A percentile compares a stretch with the other conserved stretches of the same genome.
These are phyloP conservation scores for Limnephilus lunatus DNA, from an alignment of 2,888 invertebrate species.

Conservation along the genomic window DNA sequence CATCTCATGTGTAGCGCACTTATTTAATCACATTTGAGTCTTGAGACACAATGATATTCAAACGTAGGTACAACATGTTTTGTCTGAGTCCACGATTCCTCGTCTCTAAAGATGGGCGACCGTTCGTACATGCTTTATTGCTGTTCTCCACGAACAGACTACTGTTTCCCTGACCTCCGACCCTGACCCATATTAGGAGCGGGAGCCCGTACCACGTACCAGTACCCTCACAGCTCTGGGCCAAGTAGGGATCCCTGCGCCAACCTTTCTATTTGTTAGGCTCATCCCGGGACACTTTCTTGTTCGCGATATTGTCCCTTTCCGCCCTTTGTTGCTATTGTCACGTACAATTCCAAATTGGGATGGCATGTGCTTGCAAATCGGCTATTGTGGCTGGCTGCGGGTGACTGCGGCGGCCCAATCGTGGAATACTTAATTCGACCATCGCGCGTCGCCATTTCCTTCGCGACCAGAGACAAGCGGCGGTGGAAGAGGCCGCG, in stretches of 20 bases:
- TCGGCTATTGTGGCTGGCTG: conserved; percentile 51
- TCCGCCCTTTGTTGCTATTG: conserved; percentile 55
- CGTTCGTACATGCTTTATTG: background rate
- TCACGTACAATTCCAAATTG: conserved; percentile 60
- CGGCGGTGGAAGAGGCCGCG: background rate
- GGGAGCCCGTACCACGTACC: background rate
- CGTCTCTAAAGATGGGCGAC: background rate
- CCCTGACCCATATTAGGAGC: conserved; percentile 5
- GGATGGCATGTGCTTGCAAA: conserved; percentile 40
- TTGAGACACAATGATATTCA: background rate
- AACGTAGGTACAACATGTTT: background rate
- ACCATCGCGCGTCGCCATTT: conserved; percentile 40
- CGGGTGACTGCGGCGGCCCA: conserved; percentile 10
- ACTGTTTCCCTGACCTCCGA: background rate
- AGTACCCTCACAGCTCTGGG: background rate
- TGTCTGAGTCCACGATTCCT: background rate
- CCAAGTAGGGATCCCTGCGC: conserved; percentile 38
- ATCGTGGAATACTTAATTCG: conserved; percentile 56
- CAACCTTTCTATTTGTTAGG: conserved; percentile 56
- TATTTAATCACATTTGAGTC: background rate
- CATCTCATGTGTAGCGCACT: background rate
- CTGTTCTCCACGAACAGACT: background rate
- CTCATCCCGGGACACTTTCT: conserved; percentile 52
- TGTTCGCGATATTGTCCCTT: conserved; percentile 52
- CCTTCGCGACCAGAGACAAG: conserved; percentile 12